Base-by-base conservation (phyloP, 2,113 vertebrate genomes). In the Pseudonaja textilis region DNA sequence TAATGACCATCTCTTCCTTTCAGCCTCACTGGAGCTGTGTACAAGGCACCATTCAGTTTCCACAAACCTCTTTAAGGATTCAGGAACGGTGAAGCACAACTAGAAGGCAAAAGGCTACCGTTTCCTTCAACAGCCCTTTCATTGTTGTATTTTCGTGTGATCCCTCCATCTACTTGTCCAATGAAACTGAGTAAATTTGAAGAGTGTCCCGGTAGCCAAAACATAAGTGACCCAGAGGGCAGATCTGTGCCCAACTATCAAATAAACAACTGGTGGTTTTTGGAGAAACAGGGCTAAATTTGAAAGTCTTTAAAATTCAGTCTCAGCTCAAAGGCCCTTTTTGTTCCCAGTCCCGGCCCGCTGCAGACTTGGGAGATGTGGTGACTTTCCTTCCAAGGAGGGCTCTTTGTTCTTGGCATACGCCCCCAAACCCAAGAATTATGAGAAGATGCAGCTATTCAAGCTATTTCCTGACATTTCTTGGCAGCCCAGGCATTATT, bases 31-130 rank as follows among this genome's bases (percentile, higher is more conserved):
- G 42, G 16, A 34, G 45, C n/a, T 61, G 10, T 29, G 29, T 1
- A 11, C 18, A 20, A 86, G 64, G 6, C 26, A 88, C 54, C 86
- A 2, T 81, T 61, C 16, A 25, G 69, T 6, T 86, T 89, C 50
- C 93, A 85, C 88, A 93, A 93, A 87, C 54, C 85, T 59, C 39
- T 25, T 54, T 81, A 26, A 92, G 0, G 89, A 26, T 56, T 94
- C 93, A 8, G 11, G 93, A 54, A 52, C 64, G 90, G 54, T 11
- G 1, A 25, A 91, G 89, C 74, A 90, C 93, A 85, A 59, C 50
- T n/a, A 47, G 26, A 81, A 95, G 64, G 0, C 90, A 85, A 93
- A 93, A 93, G 93, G 45, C 2, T 0, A 25, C 10, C 64, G 14
- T 34, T 93, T 92, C 90, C 11, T 90, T 57, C 91, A 18, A 91